Evolutionary conservation across 1,140 invertebrate species (phyloP), one percentile per base, ranked within the genome.

Genomic region (Lineus longissimus): DNA sequence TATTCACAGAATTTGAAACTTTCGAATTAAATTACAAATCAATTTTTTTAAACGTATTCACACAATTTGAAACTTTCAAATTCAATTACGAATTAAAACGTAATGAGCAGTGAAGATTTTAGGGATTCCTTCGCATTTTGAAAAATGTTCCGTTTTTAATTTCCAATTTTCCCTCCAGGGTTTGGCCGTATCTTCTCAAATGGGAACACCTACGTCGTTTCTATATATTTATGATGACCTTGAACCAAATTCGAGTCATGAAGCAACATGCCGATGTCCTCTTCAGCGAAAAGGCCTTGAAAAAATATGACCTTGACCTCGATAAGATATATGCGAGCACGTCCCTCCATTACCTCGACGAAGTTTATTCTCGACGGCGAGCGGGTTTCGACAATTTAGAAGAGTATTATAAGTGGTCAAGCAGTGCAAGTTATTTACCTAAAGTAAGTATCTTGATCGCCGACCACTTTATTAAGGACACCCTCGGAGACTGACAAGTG

Each of bases 221-320:
- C 69, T 96, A 96, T 76, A 82, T 94, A n/a, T 94, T 92, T 75
- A 87, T 92, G 40, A 94, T 96, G 90, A 94, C 93, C 0, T 91
- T 93, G 76, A 93, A 93, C 74, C 88, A 94, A 71, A 91, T 92
- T 62, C 88, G 87, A 70, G 88, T 95, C 41, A 90, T 96, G 62
- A 84, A 91, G 1, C 84, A 87, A 33, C 91, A 95, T 80, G 88
- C 90, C 65, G 85, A 88, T 65, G 86, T 88, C 41, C 81, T 94
- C 51, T 83, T 95, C 13, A 87, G 86, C 19, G 88, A 90, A 15
- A 89, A 94, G 47, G 84, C 90, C 4, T 90, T 89, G 76, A 82
- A 83, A 45, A 85, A 85, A 51, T 86, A 75, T 23, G 72, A 77
- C 51, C 83, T 94, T 30, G 89, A 90, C 67, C 89, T 92, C 76